Conservation (phyloP, 2,888 invertebrate genomes). For the Andrena haemorrhoa region DNA sequence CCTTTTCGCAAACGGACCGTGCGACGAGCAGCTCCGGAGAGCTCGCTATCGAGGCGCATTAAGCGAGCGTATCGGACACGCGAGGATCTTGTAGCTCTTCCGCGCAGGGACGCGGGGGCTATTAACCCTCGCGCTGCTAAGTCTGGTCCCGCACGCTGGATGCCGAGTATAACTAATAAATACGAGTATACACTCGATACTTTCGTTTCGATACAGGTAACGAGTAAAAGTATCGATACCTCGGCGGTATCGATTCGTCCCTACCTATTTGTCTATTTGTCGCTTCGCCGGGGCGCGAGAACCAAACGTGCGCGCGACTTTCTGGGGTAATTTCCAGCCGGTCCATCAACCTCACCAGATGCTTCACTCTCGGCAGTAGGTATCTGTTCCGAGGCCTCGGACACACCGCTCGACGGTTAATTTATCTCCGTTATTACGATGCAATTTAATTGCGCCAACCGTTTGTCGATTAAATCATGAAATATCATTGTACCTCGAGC, state of each 20-base stretch:
- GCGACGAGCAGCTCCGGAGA: background rate
- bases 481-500: background rate
- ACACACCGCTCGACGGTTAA: background rate
- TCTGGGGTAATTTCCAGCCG: too few species aligned
- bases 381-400: background rate
- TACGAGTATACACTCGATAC: too few species aligned
- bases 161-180: too few species aligned
- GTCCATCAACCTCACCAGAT: too few species aligned
- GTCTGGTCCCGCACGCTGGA: background rate
- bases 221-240: too few species aligned
- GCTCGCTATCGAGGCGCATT: conserved; percentile 23
- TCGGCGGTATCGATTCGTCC: too few species aligned
- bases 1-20: conserved; percentile 20
- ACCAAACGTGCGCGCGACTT: too few species aligned
- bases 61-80: conserved; percentile 40
- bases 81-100: conserved; percentile 32
- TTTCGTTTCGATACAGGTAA: too few species aligned
- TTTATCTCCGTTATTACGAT: background rate
- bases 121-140: conserved; percentile 11
- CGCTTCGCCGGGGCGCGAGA: too few species aligned
- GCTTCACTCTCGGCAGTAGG: too few species aligned
- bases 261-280: background rate
- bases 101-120: conserved; percentile 8
- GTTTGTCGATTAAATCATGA: conserved; percentile 1
- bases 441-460: background rate